Evolutionary conservation across 2,113 vertebrate genomes (phyloP), one percentile per base, ranked within the genome.

Genomic region (Eudyptes chrysolophus): DNA sequence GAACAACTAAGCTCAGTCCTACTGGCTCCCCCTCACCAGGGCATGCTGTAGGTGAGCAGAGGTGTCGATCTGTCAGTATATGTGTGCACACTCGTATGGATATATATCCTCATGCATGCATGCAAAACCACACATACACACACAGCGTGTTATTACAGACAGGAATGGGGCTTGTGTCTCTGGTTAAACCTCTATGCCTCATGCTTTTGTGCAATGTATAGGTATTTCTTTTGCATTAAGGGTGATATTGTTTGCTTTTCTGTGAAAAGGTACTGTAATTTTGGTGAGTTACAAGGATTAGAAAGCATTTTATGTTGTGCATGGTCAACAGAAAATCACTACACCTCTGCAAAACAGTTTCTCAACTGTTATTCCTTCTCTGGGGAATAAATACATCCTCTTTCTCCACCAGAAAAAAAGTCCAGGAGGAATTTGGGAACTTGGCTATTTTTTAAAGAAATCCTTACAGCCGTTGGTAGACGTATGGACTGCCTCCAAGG

Each of bases 31-130:
- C n/a, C 22, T 40, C 32, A 2, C 38, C 34, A 11, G 26, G 57
- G 26, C 14, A 4, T 14, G 22, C n/a, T 24, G 36, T 20, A 19
- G n/a, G 42, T 24, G 27, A 38, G 52, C 52, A 9, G 42, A 29
- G 52, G 30, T 34, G 27, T 27, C 5, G 26, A 16, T 34, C 40
- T 36, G 20, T 15, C 46, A 13, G 22, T 11, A 4, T 6, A 5
- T 22, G 21, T 16, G 26, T 6, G 32, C 58, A 13, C 29, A 0
- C 38, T 36, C 1, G 0, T 25, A 9, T 11, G 22, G n/a, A 12
- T 62, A 9, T 11, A 6, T 15, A 29, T 21, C 60, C 27, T 55
- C 61, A 9, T 12, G 3, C 21, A 5, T 8, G 8, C 16, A 6
- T 13, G 15, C 38, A 61, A 65, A 57, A 29, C n/a, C 27, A 32